phyloP scores from a whole-genome alignment of 2,888 invertebrate species.

The Conchocele bisecta region DNA sequence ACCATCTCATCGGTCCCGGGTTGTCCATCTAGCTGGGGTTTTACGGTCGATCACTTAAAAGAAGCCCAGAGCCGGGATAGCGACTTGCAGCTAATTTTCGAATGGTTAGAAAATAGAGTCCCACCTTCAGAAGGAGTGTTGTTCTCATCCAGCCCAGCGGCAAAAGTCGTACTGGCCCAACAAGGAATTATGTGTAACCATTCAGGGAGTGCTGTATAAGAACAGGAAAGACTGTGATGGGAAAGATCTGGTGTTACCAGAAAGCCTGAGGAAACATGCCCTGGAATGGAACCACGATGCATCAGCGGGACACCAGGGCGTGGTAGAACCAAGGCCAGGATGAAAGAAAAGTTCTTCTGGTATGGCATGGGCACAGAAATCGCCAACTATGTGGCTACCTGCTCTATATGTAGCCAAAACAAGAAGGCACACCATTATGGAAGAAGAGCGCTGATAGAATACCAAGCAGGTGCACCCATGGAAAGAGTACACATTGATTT shows the following conservation, averaged over 20 bases:
- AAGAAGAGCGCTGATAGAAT: constrained; percentile 83
- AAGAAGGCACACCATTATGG: constrained; percentile 32
- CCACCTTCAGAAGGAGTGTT: neutral
- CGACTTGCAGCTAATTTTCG: neutral
- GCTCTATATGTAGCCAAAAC: constrained; percentile 23
- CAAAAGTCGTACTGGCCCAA: constrained; percentile 11
- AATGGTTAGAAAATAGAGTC: neutral
- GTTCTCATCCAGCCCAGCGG: neutral
- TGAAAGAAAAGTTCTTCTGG: constrained; percentile 42
- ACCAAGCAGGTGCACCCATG: constrained; percentile 89
- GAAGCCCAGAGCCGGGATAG: neutral
- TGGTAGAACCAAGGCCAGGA: constrained; percentile 5
- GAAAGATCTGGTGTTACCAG: no score
- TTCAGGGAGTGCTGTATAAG: neutral
- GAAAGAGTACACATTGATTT: constrained; percentile 49
- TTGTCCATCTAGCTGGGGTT: no score
- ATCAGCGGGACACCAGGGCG: constrained; percentile 12
- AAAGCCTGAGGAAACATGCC: no score
- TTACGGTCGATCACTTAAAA: neutral
- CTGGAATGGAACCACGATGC: neutral
- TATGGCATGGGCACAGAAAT: constrained; percentile 19
- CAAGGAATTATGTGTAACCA: neutral
- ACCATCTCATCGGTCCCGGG: no score
- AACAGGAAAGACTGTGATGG: no score
- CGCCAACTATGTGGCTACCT: constrained; percentile 15